phyloP scores from a whole-genome alignment of 2,888 invertebrate genomes.

The Cheilosia vernalis region DNA sequence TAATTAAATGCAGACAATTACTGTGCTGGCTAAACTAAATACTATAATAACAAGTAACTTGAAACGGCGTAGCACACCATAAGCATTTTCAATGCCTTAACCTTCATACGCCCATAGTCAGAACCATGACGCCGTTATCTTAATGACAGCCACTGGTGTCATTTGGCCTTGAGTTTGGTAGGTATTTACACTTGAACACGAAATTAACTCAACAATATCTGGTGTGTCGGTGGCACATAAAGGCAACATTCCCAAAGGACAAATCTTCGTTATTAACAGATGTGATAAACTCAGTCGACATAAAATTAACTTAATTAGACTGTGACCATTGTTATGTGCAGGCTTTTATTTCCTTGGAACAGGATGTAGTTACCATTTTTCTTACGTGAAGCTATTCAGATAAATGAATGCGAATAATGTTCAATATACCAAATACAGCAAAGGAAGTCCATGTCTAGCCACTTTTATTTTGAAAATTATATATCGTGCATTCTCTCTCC shows the following conservation, averaged over 20 bases:
- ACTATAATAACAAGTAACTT: not conserved
- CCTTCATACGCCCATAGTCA: not conserved
- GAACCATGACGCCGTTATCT: not conserved
- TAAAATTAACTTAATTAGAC: conserved; percentile 10
- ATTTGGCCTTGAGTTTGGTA: not conserved
- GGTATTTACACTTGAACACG: not conserved
- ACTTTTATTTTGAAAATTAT: not conserved
- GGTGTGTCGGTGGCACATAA: not conserved
- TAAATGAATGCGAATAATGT: conserved; percentile 1
- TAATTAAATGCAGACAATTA: not conserved
- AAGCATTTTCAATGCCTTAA: not conserved
- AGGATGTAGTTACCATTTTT: conserved; percentile 3
- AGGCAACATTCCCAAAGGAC: not conserved
- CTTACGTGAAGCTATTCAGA: not conserved
- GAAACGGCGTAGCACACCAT: not conserved
- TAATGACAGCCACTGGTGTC: not conserved
- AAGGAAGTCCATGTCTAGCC: not conserved
- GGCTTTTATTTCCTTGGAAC: not conserved
- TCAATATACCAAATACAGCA: not conserved
- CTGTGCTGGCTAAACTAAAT: not conserved
- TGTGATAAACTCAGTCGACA: conserved; percentile 2
- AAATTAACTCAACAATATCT: not conserved
- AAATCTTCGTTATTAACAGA: conserved; percentile 7
- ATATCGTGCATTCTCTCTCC: not conserved
- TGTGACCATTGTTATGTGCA: not conserved